Evolutionary conservation across 2,113 vertebrate genomes (phyloP), one percentile per base, ranked within the genome.

Genomic region (Chloroceryle aenea): DNA sequence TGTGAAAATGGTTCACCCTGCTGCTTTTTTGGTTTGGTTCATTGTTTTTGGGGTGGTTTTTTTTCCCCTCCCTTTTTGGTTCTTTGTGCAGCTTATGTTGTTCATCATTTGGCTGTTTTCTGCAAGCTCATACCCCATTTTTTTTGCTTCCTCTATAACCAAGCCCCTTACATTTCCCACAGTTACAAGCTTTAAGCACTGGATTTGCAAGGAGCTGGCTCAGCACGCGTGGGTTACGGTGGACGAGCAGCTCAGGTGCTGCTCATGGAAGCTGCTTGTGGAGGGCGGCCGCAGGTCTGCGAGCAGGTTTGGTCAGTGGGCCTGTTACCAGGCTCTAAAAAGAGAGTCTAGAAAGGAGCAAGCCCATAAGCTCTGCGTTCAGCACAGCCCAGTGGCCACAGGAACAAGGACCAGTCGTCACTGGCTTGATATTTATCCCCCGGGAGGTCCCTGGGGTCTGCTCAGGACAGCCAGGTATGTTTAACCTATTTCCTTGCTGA

Each of bases 91-190:
- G 30, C 84, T 50, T 80, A 25, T 3, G 36, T 79, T 92, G 85
- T 80, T 85, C 78, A 61, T 79, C 86, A 11, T 81, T 58, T 55
- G 95, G 32, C 83, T 88, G 27, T 69, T 95, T 81, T 69, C 87
- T 95, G 93, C 77, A 23, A 95, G 90, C 72, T n/a, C 90, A 32
- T 64, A 66, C 34, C 69, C 95, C 94, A 26, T 38, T 40, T 26
- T 96, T 96, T 93, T 97, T 88, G 81, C 94, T 96, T 82, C 95
- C 36, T 93, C 56, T 90, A 36, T 80, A 93, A 82, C 42, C 53
- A 20, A 29, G 13, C 36, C 62, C 59, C 4, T 56, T 42, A 2
- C 32, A 10, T 79, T 75, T 79, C 78, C 69, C 38, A 1, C 7
- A 20, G 52, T 30, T 4, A 8, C n/a, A 4, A 73, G 81, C 92